A percentile compares a stretch with the other conserved stretches of the same genome.
phyloP scores from a whole-genome alignment of 2,888 invertebrate genomes.

The Drosophila cyrtoloma region DNA sequence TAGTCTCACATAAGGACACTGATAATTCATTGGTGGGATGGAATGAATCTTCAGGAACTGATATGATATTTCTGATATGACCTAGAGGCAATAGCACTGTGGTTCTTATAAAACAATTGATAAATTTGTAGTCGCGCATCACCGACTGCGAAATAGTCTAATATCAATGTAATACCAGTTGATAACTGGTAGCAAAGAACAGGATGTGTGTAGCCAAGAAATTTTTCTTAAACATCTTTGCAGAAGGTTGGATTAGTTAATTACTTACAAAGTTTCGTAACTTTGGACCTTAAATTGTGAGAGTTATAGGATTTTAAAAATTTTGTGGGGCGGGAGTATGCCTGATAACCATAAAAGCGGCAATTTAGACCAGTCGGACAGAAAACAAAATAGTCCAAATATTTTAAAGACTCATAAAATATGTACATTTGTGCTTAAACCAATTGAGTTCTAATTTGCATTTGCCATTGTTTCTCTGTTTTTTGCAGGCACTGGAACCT shows the following conservation, averaged over 20 bases:
- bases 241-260: not conserved
- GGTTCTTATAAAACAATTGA: not conserved
- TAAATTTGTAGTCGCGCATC: not conserved
- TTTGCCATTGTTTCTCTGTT: slow-evolving; percentile 46
- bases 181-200: not conserved
- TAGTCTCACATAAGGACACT: not conserved
- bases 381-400: not conserved
- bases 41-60: not conserved
- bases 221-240: not conserved
- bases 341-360: not conserved
- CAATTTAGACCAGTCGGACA: not conserved
- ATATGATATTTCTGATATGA: not conserved
- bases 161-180: not conserved
- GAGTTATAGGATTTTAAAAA: not conserved
- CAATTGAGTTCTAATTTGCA: not conserved
- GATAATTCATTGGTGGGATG: not conserved
- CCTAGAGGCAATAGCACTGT: not conserved
- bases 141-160: not conserved
- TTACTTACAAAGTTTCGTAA: not conserved
- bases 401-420: not conserved
- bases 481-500: slow-evolving; percentile 95
- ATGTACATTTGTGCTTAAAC: not conserved
- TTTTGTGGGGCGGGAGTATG: not conserved
- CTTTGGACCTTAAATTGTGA: not conserved
- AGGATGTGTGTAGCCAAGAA: not conserved